phyloP scores from a whole-genome alignment of 2,888 invertebrate species.

The Cheilosia variabilis region DNA sequence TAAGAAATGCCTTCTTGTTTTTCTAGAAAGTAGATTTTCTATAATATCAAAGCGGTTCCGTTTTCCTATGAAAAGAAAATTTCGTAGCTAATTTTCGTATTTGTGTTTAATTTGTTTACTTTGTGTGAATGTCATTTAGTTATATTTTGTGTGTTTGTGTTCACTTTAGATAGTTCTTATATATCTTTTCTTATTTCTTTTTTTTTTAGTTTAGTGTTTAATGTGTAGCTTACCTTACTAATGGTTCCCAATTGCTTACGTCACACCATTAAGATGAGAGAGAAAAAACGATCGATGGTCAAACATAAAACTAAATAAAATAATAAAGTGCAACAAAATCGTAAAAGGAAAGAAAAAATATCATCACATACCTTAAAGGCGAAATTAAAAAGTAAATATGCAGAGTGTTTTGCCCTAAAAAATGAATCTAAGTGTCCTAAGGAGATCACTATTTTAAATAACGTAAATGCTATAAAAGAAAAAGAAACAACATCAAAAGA shows the following conservation, averaged over 20 bases:
- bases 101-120: conserved; percentile 45
- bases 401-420: conserved; percentile 35
- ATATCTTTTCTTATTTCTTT: conserved; percentile 33
- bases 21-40: conserved; percentile 64
- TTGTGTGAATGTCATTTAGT: conserved; percentile 63
- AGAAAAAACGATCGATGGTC: conserved; percentile 69
- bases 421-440: conserved; percentile 47
- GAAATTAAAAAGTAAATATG: conserved; percentile 25
- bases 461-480: conserved; percentile 48
- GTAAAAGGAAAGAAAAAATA: conserved; percentile 4
- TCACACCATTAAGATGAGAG: conserved; percentile 83
- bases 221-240: conserved; percentile 84
- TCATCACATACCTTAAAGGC: conserved; percentile 47
- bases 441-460: conserved; percentile 55
- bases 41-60: conserved; percentile 67
- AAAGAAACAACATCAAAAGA: conserved; percentile 24
- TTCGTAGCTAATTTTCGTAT: conserved; percentile 58
- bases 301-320: conserved; percentile 74
- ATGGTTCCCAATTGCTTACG: conserved; percentile 84
- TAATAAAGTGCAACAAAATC: conserved; percentile 73
- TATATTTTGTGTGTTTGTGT: conserved; percentile 64
- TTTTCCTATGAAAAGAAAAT: conserved; percentile 57
- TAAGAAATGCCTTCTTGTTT: conserved; percentile 65
- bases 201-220: conserved; percentile 80
- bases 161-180: conserved; percentile 36